Evolutionary conservation across 2,888 invertebrate genomes (phyloP).

Genomic region (Trachelus stipa): DNA sequence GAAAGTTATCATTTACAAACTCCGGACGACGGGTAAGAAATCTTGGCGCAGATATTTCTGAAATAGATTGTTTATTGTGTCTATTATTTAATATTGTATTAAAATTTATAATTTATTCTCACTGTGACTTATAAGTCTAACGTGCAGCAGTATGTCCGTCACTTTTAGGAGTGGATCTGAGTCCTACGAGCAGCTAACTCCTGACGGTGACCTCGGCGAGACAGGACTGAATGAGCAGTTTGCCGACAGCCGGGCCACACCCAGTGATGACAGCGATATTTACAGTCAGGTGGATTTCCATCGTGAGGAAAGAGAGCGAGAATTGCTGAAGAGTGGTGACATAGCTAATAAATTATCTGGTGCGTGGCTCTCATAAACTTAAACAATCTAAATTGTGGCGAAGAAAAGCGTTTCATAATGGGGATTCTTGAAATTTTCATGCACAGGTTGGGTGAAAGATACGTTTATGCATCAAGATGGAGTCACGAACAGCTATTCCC

Average conservation of each 20-base stretch:
- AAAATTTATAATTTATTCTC: conserved; percentile 19
- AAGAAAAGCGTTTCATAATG: background rate
- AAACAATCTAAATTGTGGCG: background rate
- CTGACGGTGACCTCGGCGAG: conserved; percentile 65
- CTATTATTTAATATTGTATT: conserved; percentile 35
- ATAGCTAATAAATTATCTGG: conserved; percentile 61
- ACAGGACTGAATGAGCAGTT: conserved; percentile 61
- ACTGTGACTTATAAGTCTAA: conserved; percentile 53
- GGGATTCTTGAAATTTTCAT: background rate
- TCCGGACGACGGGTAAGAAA: conserved; percentile 69
- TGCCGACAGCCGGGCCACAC: conserved; percentile 63
- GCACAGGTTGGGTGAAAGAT: conserved; percentile 70
- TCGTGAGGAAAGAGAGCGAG: conserved; percentile 69
- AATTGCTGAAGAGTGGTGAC: conserved; percentile 55
- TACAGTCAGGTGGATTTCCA: conserved; percentile 75
- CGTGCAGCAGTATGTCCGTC: conserved; percentile 66
- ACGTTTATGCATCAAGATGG: conserved; percentile 65
- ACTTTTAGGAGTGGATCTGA: conserved; percentile 69
- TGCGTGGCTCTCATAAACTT: conserved; percentile 28
- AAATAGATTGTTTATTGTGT: conserved; percentile 20
- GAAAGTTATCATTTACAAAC: conserved; percentile 80
- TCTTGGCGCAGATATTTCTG: conserved; percentile 31
- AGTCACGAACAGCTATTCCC: conserved; percentile 74
- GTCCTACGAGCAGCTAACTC: conserved; percentile 72
- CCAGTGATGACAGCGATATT: conserved; percentile 78